Evolutionary conservation across 1,140 invertebrate species (phyloP), one percentile per base, ranked within the genome.

Genomic region (Choristoneura fumiferana): DNA sequence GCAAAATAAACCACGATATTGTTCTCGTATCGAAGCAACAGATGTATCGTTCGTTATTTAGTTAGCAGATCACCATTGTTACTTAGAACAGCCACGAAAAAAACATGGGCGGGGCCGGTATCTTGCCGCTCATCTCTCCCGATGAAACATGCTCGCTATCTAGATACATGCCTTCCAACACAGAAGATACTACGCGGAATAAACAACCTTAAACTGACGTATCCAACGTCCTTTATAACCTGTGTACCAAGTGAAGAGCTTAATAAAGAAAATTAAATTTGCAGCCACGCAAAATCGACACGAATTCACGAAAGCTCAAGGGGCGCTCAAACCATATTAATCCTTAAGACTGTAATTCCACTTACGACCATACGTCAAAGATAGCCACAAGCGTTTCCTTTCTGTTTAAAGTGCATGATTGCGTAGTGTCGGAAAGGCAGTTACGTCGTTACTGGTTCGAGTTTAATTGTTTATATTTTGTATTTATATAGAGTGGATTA

Each of bases 181-280:
- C 81, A 60, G 69, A 62, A 4, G 4, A 0, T 17, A 3, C 39
- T n/a, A 12, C 75, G 49, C 37, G 18, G 71, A 29, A 84, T 38
- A 64, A 15, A 55, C 58, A 18, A 67, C 64, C 67, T 13, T 71
- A 71, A 14, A 29, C 4, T 49, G 0, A 12, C 15, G 12, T 10
- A 6, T 60, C 71, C 71, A 84, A 77, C 71, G 72, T 62, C 38
- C 59, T 70, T 22, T 62, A 70, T 80, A 40, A 43, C 54, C 1
- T 57, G 58, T 10, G 12, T 13, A 0, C 38, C 60, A 22, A 35
- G 18, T 38, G 57, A 57, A 62, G 39, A 76, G 74, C 82, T 88
- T 88, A 87, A 87, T 88, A 88, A 88, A 87, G 84, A 85, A 87
- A 89, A 89, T 89, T 89, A 85, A 88, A 88, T 84, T 84, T 81